Evolutionary conservation across 2,888 invertebrate species (phyloP).

Genomic region (Glyphotaelius pellucidus): DNA sequence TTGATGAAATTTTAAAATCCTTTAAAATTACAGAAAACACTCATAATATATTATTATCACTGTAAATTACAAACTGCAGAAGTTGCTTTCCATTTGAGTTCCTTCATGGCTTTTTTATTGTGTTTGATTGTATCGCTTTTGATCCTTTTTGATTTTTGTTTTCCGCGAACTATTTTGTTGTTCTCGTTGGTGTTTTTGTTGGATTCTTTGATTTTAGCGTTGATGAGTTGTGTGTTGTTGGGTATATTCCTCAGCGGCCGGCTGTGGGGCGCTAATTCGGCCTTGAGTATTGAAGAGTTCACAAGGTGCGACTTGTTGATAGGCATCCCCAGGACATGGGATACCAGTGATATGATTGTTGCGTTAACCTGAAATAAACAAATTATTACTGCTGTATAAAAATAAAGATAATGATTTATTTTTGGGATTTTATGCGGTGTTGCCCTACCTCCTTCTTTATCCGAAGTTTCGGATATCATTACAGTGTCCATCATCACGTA

Average conservation of each 20-base stretch:
- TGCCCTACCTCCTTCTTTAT: too few species aligned
- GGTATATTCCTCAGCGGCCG: conserved; percentile 3
- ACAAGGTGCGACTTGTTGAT: conserved; percentile 81
- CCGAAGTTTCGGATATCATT: too few species aligned
- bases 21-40: background rate
- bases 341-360: conserved; percentile 83
- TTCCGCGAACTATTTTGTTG: conserved; percentile 21
- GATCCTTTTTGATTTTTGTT: conserved; percentile 59
- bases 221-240: conserved; percentile 19
- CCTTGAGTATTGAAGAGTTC: conserved; percentile 79
- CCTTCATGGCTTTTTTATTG: conserved; percentile 71
- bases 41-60: conserved; percentile 68
- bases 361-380: conserved; percentile 77
- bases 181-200: conserved; percentile 21
- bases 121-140: conserved; percentile 68
- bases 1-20: background rate
- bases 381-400: background rate
- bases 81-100: conserved; percentile 72
- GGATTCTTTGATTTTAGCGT: background rate
- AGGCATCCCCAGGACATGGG: conserved; percentile 81
- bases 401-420: background rate
- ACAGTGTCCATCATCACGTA: too few species aligned
- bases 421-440: too few species aligned
- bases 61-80: conserved; percentile 78
- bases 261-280: conserved; percentile 75